phyloP scores from a whole-genome alignment of 2,888 invertebrate species.

The Nezara viridula region DNA sequence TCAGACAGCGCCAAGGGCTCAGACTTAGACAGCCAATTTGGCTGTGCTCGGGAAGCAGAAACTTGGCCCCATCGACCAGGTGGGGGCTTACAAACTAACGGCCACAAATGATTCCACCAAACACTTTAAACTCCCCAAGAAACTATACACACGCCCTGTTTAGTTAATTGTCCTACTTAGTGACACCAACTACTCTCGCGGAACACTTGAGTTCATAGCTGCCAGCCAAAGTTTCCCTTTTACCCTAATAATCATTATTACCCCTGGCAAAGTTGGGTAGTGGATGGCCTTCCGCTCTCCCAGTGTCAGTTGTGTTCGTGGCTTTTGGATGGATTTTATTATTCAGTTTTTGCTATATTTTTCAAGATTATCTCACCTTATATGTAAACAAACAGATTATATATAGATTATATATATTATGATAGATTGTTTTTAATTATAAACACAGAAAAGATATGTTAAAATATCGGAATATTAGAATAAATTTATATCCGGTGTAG shows the following conservation, averaged over 20 bases:
- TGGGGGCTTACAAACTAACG: constrained; percentile 20
- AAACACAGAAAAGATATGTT: too few species aligned
- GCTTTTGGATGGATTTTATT: neutral
- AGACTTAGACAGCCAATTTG: constrained; percentile 26
- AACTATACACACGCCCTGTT: constrained; percentile 37
- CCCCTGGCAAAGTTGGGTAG: neutral
- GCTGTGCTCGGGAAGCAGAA: neutral
- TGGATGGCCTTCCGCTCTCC: neutral
- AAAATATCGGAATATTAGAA: too few species aligned
- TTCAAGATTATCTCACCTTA: neutral
- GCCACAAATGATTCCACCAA: constrained; percentile 35
- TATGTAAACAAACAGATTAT: neutral
- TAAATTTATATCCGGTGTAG: too few species aligned
- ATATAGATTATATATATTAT: too few species aligned
- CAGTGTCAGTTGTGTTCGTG: neutral
- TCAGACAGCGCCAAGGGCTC: neutral
- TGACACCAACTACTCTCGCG: constrained; percentile 29
- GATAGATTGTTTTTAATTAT: too few species aligned
- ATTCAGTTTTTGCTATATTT: neutral
- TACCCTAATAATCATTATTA: constrained; percentile 35
- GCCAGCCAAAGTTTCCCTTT: constrained; percentile 30
- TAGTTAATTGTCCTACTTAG: constrained; percentile 35
- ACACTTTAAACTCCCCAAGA: constrained; percentile 34
- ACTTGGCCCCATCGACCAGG: constrained; percentile 43
- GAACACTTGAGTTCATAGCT: constrained; percentile 33